These are phyloP conservation scores for Neosilurus hyrtlii DNA, from an alignment of 2,797 vertebrate genomes.

Conservation along the genomic window DNA sequence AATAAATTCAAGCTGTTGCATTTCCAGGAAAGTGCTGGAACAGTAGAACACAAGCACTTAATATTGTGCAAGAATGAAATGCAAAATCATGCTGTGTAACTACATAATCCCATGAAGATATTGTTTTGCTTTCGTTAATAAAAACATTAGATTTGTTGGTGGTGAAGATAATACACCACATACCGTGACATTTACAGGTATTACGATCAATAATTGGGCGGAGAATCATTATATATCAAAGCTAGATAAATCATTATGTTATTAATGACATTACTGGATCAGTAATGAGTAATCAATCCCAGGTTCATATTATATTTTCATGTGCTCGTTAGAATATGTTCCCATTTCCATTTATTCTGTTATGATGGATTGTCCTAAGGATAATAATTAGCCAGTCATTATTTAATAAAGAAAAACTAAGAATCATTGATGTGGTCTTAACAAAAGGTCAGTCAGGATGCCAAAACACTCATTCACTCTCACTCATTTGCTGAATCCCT, in stretches of 20 bases:
- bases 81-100: background rate
- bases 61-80: background rate
- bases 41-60: background rate
- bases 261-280: background rate
- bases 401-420: background rate
- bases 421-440: background rate
- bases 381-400: background rate
- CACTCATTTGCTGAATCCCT: too few relatives aligned
- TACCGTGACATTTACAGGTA: background rate
- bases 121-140: slow-evolving; percentile 25
- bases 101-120: slow-evolving; percentile 32
- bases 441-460: too few relatives aligned
- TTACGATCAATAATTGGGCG: background rate
- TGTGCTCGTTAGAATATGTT: background rate
- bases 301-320: background rate
- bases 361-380: background rate
- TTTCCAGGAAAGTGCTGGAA: slow-evolving; percentile 45
- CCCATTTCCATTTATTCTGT: background rate
- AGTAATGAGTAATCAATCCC: background rate
- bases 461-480: too few relatives aligned
- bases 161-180: background rate
- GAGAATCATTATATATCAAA: background rate
- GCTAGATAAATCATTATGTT: background rate
- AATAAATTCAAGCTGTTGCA: slow-evolving; percentile 55
- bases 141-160: background rate